These are phyloP conservation scores for Phylloscopus whistleri DNA, from an alignment of 2,113 vertebrate genomes.

Conservation along the genomic window DNA sequence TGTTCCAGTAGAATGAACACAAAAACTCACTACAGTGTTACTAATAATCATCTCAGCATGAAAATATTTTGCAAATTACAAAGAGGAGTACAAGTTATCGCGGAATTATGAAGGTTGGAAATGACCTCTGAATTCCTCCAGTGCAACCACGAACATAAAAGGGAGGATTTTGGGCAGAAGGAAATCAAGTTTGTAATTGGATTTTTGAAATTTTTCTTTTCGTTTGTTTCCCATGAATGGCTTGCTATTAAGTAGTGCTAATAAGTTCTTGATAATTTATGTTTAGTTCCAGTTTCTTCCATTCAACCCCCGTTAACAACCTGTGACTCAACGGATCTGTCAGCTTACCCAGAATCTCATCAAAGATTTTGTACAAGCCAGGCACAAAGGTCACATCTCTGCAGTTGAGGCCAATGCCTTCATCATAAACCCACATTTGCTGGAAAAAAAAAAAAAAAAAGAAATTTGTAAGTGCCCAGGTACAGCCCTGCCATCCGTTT, in stretches of 20 bases:
- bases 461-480: accelerated
- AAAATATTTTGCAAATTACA: background rate
- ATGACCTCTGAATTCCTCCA: background rate
- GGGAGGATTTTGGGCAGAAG: background rate
- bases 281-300: background rate
- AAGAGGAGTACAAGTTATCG: background rate
- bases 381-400: constrained; percentile 94
- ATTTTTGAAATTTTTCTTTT: background rate
- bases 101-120: background rate
- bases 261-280: background rate
- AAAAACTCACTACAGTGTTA: background rate
- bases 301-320: background rate
- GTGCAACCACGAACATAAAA: background rate
- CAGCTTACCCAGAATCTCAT: constrained; percentile 94
- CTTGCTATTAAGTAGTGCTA: background rate
- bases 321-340: accelerated
- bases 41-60: background rate
- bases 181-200: background rate
- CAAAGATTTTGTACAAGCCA: constrained; percentile 98
- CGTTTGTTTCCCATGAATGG: background rate
- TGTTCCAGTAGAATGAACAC: background rate
- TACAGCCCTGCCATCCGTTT: accelerated
- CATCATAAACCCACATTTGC: constrained; percentile 99
- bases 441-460: constrained; percentile 48
- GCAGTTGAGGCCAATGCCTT: constrained; percentile 84